Conservation (phyloP, 2,797 vertebrate genomes). For the Anabacerthia variegaticeps region DNA sequence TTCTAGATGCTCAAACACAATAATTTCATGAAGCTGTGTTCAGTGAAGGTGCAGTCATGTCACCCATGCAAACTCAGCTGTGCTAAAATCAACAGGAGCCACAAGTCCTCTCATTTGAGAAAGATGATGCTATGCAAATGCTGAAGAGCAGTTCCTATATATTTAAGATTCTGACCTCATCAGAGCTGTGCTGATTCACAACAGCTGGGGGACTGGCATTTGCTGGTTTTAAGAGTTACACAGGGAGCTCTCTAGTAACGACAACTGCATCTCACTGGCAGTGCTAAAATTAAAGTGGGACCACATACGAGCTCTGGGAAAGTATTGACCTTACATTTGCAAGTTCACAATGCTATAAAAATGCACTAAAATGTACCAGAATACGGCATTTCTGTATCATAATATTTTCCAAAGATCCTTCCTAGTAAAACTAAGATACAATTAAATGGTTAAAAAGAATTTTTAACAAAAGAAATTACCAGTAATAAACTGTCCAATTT, state of each 20-base stretch:
- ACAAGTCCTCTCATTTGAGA: background rate
- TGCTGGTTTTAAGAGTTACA: conserved; percentile 11
- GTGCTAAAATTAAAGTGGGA: conserved; percentile 61
- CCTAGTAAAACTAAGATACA: background rate
- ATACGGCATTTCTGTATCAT: background rate
- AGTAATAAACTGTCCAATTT: background rate
- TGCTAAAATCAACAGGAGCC: background rate
- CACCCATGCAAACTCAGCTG: background rate
- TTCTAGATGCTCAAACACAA: background rate
- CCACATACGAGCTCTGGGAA: conserved; percentile 26
- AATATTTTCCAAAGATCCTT: background rate
- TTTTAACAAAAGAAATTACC: background rate
- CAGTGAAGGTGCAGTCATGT: background rate
- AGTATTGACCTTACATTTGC: conserved; percentile 43
- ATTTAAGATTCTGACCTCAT: background rate
- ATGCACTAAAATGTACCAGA: background rate
- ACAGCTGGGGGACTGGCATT: conserved; percentile 6
- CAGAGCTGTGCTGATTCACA: conserved; percentile 2
- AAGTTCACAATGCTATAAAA: conserved; percentile 36
- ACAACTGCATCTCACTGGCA: conserved; percentile 3
- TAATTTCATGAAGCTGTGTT: background rate
- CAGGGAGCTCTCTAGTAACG: background rate
- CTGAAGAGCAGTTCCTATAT: background rate
- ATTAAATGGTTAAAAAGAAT: background rate
- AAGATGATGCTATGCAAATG: background rate